phyloP scores from a whole-genome alignment of 2,888 invertebrate species.

The Bellardia bayeri region DNA sequence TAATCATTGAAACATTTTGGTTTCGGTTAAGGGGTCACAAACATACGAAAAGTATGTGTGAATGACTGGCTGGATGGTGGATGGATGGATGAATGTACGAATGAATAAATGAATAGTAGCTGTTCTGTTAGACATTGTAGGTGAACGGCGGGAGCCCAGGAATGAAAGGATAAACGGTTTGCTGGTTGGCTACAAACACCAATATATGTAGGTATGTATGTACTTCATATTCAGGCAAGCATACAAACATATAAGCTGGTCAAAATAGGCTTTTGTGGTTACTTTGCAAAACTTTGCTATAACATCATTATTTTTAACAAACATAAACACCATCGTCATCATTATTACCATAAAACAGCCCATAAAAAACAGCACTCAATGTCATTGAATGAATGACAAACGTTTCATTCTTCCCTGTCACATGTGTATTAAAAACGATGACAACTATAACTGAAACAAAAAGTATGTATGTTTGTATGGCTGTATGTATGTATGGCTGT shows the following conservation, averaged over 20 bases:
- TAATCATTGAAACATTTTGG: conserved; percentile 69
- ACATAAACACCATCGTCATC: conserved; percentile 38
- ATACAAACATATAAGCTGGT: not conserved
- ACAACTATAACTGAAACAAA: conserved; percentile 12
- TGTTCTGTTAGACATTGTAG: not conserved
- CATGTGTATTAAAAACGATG: conserved; percentile 53
- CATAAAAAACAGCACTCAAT: conserved; percentile 15
- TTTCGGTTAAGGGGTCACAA: conserved; percentile 64
- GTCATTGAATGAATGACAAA: conserved; percentile 47
- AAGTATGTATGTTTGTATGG: not conserved
- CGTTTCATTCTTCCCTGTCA: conserved; percentile 47
- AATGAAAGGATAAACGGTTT: not conserved
- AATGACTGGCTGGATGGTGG: not conserved
- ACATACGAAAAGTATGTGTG: conserved; percentile 48
- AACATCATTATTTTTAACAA: conserved; percentile 58
- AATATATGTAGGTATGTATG: not conserved
- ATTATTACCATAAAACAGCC: conserved; percentile 33
- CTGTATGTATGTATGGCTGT: not conserved
- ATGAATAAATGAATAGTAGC: conserved; percentile 34
- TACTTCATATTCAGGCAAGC: no score
- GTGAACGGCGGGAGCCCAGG: not conserved
- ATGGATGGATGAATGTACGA: not conserved
- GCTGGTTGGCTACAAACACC: conserved; percentile 2
- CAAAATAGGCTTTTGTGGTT: conserved; percentile 52
- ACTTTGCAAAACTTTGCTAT: conserved; percentile 20